Percentiles rank a stretch among this genome's conserved stretches.
phyloP scores from a whole-genome alignment of 2,113 vertebrate genomes.

The Pica pica region DNA sequence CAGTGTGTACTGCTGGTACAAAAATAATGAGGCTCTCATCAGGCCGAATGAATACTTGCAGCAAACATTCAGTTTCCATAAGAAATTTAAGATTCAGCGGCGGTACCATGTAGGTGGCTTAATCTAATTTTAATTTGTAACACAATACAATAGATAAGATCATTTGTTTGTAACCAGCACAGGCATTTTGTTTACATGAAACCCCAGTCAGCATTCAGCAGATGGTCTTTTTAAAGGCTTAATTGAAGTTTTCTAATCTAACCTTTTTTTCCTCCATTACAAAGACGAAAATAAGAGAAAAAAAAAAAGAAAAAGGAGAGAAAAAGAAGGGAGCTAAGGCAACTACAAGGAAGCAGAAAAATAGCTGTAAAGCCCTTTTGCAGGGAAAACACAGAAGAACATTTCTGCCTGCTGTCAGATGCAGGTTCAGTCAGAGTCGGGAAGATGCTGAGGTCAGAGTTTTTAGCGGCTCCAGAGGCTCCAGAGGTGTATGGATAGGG shows the following conservation, averaged over 20 bases:
- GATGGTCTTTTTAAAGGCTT: slow-evolving; percentile 74
- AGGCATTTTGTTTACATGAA: slow-evolving; percentile 86
- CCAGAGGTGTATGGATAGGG: background rate
- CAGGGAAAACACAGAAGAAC: background rate
- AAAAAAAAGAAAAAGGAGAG: background rate
- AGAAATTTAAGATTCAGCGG: slow-evolving; percentile 86
- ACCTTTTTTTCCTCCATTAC: slow-evolving; percentile 46
- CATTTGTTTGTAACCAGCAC: slow-evolving; percentile 70
- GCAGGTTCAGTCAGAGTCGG: background rate
- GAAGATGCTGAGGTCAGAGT: background rate
- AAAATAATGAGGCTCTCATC: slow-evolving; percentile 97
- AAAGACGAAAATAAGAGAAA: slow-evolving; percentile 13
- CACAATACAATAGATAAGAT: slow-evolving; percentile 77
- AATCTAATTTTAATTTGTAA: slow-evolving; percentile 84
- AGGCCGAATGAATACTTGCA: slow-evolving; percentile 82
- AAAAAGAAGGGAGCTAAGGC: background rate
- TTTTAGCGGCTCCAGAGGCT: background rate
- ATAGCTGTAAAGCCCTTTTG: slow-evolving; percentile 1
- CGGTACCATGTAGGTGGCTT: slow-evolving; percentile 76
- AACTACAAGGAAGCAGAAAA: slow-evolving; percentile 10
- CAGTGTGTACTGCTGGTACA: slow-evolving; percentile 85
- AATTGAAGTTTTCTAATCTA: slow-evolving; percentile 71
- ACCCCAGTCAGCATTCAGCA: slow-evolving; percentile 79
- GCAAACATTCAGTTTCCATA: slow-evolving; percentile 89
- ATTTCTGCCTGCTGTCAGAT: background rate